Conservation (phyloP, 1,140 invertebrate genomes). For the Lasioglossum albipes region DNA sequence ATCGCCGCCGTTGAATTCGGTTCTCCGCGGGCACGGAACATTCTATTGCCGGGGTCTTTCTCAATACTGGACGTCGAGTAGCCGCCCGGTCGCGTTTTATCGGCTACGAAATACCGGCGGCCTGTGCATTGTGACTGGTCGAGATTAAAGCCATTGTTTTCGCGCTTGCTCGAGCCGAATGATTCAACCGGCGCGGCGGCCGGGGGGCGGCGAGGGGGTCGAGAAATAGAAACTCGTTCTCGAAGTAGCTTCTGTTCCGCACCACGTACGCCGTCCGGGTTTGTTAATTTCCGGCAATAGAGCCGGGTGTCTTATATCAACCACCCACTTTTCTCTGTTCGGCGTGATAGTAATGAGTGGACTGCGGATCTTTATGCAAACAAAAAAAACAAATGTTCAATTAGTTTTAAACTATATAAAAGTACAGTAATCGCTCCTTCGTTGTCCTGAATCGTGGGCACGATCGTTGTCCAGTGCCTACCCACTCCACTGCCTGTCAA, state of each 20-base stretch:
- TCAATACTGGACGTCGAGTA: conserved; percentile 22
- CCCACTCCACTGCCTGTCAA: too few relatives aligned
- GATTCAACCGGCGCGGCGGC: background rate
- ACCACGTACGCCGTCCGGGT: conserved; percentile 29
- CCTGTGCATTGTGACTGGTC: conserved; percentile 56
- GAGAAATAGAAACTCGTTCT: conserved; percentile 49
- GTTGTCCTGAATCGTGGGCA: too few relatives aligned
- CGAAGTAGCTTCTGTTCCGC: conserved; percentile 30
- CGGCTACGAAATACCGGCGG: conserved; percentile 54
- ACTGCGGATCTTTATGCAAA: too few relatives aligned
- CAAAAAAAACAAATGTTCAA: too few relatives aligned
- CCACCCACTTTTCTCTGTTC: background rate
- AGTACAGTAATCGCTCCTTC: too few relatives aligned
- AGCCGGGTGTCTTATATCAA: conserved; percentile 35
- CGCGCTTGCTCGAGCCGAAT: conserved; percentile 53
- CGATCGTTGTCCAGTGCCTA: too few relatives aligned
- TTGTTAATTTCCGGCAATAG: conserved; percentile 62
- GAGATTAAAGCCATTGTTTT: conserved; percentile 66
- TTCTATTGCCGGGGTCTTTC: background rate
- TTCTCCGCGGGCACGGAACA: background rate
- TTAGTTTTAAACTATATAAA: too few relatives aligned
- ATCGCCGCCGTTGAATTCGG: conserved; percentile 3
- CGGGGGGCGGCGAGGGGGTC: background rate
- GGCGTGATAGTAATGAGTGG: background rate
- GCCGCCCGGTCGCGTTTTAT: conserved; percentile 50